Evolutionary conservation across 2,888 invertebrate genomes (phyloP).

Genomic region (Chironomus tentans): DNA sequence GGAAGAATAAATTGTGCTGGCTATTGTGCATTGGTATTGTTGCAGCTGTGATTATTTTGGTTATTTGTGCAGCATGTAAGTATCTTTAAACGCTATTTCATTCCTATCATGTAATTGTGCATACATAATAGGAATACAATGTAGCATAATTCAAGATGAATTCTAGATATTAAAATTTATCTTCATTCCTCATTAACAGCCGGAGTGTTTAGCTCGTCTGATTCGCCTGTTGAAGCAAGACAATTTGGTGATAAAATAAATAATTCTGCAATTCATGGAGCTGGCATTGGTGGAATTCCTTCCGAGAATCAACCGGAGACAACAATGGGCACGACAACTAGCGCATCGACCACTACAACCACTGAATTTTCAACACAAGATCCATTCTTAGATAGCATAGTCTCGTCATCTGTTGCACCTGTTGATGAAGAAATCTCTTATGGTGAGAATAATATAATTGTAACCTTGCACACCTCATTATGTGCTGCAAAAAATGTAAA

Average conservation of each 20-base stretch:
- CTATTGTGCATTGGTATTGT: conserved; percentile 55
- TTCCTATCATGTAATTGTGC: not conserved
- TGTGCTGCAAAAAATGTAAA: not conserved
- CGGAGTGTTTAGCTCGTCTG: conserved; percentile 16
- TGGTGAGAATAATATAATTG: conserved; percentile 8
- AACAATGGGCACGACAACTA: conserved; percentile 29
- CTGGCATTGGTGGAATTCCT: conserved; percentile 32
- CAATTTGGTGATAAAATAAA: conserved; percentile 48
- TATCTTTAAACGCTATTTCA: conserved; percentile 30
- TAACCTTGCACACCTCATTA: not conserved
- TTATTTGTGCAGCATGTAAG: conserved; percentile 67
- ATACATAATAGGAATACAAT: too few species aligned
- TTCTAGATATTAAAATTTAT: not conserved
- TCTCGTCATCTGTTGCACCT: not conserved
- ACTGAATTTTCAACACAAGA: not conserved
- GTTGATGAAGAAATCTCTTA: conserved; percentile 8
- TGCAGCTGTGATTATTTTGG: conserved; percentile 56
- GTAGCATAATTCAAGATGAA: not conserved
- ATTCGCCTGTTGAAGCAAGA: conserved; percentile 46
- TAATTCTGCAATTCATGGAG: conserved; percentile 43
- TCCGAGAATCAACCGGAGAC: conserved; percentile 23
- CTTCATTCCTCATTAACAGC: conserved; percentile 13
- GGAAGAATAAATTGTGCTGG: conserved; percentile 61
- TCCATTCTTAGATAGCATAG: not conserved
- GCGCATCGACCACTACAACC: conserved; percentile 12